A percentile compares a stretch with the other conserved stretches of the same genome.
Conservation (phyloP, 1,140 invertebrate species). For the Drosophila dunni region DNA sequence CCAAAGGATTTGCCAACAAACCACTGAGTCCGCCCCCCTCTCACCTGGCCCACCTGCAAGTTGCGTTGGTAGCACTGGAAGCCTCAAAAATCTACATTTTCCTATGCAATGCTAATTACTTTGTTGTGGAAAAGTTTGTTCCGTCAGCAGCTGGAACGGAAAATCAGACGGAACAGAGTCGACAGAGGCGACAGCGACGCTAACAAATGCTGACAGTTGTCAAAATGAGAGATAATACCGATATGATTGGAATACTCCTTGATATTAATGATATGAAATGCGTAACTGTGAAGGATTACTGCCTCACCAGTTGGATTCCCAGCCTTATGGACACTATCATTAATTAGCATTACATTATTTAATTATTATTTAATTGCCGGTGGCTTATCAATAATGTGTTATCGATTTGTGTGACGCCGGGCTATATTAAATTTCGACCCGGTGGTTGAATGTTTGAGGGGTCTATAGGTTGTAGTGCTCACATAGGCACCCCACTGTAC, state of each 20-base stretch:
- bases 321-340: slow-evolving; percentile 45
- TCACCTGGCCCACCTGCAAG: slow-evolving; percentile 1
- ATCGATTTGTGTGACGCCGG: slow-evolving; percentile 26
- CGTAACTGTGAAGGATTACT: slow-evolving; percentile 60
- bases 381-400: slow-evolving; percentile 35
- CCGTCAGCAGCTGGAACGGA: slow-evolving; percentile 66
- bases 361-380: slow-evolving; percentile 72
- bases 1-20: slow-evolving; percentile 20
- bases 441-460: no score
- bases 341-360: slow-evolving; percentile 78
- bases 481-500: no score
- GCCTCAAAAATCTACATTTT: slow-evolving; percentile 70
- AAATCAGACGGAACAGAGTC: neutral
- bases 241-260: slow-evolving; percentile 26
- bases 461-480: no score
- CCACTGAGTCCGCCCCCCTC: neutral
- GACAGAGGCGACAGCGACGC: slow-evolving; percentile 8
- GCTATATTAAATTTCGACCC: no score
- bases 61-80: slow-evolving; percentile 41
- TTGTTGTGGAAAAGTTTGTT: slow-evolving; percentile 55
- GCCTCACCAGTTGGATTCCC: neutral
- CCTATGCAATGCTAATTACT: slow-evolving; percentile 77
- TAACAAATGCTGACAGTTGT: slow-evolving; percentile 80
- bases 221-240: slow-evolving; percentile 65
- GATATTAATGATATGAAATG: slow-evolving; percentile 69